phyloP scores from a whole-genome alignment of 1,140 invertebrate species.

The Araneus ventricosus region DNA sequence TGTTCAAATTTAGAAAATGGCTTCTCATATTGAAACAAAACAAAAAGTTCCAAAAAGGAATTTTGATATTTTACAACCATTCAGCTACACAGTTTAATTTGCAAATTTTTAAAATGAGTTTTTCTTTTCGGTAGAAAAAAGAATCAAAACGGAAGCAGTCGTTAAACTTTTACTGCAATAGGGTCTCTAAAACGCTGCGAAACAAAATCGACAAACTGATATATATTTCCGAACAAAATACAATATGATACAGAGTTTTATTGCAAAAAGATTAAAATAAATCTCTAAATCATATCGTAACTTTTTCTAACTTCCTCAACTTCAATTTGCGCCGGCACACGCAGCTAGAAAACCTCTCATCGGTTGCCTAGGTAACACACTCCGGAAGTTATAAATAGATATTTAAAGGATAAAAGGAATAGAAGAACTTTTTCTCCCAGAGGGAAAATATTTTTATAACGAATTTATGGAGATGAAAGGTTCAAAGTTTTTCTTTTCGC shows the following conservation, averaged over 20 bases:
- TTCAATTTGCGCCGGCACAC: neutral
- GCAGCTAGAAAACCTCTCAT: neutral
- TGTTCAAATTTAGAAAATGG: too few species aligned
- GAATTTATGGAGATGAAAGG: neutral
- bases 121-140: too few species aligned
- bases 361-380: neutral
- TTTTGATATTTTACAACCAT: too few species aligned
- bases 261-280: neutral
- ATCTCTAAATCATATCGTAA: neutral
- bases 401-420: neutral
- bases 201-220: too few species aligned
- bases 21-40: too few species aligned
- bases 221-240: neutral
- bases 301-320: neutral
- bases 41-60: too few species aligned
- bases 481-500: too few species aligned
- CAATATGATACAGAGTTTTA: constrained; percentile 4
- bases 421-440: neutral
- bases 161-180: too few species aligned
- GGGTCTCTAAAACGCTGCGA: too few species aligned
- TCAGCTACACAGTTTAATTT: too few species aligned
- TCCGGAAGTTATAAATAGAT: neutral
- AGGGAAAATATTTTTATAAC: neutral
- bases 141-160: too few species aligned
- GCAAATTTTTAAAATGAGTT: too few species aligned